Percentiles rank a stretch among this genome's conserved stretches.
These are phyloP conservation scores for Anser brachyrhynchus DNA, from an alignment of 2,113 vertebrate genomes.

Conservation along the genomic window DNA sequence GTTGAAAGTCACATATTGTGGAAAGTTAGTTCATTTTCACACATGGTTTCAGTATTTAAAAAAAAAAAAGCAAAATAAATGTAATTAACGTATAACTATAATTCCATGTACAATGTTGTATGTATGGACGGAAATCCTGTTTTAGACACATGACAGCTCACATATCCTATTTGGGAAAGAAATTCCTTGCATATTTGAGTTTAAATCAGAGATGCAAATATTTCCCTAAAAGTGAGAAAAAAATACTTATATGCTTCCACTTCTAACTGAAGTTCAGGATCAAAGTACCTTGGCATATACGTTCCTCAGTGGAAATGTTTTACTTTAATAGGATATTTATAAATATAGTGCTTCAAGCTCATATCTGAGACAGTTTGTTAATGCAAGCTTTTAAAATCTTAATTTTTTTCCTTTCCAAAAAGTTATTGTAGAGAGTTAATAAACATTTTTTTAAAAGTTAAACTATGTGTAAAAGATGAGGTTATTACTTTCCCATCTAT, in stretches of 20 bases:
- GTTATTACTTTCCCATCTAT: slow-evolving; percentile 15
- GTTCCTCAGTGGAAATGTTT: background rate
- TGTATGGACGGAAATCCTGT: background rate
- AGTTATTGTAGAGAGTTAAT: background rate
- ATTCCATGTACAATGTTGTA: accelerated
- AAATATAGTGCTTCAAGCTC: background rate
- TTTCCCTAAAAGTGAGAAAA: background rate
- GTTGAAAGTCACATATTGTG: background rate
- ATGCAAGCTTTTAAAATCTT: background rate
- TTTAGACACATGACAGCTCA: background rate
- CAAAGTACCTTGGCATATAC: background rate
- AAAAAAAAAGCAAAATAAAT: background rate
- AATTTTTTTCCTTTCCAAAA: background rate
- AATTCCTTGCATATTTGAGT: background rate
- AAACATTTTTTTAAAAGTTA: background rate
- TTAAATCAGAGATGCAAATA: background rate
- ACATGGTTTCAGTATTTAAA: background rate
- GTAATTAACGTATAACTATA: background rate
- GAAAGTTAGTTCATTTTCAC: background rate
- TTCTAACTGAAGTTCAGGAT: background rate
- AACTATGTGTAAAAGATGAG: background rate
- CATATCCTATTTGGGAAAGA: background rate
- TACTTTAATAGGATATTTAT: background rate
- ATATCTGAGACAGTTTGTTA: background rate
- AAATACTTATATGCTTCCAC: background rate